Evolutionary conservation across 2,113 vertebrate species (phyloP).

Genomic region (Conger conger): DNA sequence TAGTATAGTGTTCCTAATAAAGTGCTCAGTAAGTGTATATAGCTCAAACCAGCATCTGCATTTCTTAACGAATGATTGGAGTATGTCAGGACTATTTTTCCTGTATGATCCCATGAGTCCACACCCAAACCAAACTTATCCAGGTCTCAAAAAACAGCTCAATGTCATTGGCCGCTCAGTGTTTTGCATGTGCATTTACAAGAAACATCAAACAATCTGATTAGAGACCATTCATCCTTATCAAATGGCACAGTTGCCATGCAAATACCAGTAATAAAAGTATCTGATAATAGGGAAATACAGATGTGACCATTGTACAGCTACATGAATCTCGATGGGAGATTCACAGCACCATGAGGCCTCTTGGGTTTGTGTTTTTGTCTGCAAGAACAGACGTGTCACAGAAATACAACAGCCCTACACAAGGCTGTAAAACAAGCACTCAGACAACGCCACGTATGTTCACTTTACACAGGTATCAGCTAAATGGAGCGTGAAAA

Average conservation of each 20-base stretch:
- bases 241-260: constrained; percentile 40
- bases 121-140: too few species aligned
- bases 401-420: not conserved
- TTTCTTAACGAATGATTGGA: not conserved
- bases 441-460: constrained; percentile 34
- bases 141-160: not conserved
- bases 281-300: not conserved
- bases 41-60: not conserved
- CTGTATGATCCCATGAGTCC: too few species aligned
- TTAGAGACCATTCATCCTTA: constrained; percentile 24
- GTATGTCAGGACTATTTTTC: too few species aligned
- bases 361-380: not conserved
- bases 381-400: not conserved
- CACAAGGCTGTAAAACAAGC: not conserved
- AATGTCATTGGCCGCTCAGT: not conserved
- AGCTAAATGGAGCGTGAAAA: constrained; percentile 3
- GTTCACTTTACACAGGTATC: constrained; percentile 42
- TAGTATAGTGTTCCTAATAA: too few species aligned
- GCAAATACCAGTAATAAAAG: constrained; percentile 43
- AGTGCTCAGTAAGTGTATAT: too few species aligned
- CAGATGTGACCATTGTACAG: not conserved
- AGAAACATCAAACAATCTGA: not conserved
- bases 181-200: not conserved
- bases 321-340: not conserved
- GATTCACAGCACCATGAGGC: not conserved